These are phyloP conservation scores for Epistrophe eligans DNA, from an alignment of 2,888 invertebrate genomes.

Conservation along the genomic window DNA sequence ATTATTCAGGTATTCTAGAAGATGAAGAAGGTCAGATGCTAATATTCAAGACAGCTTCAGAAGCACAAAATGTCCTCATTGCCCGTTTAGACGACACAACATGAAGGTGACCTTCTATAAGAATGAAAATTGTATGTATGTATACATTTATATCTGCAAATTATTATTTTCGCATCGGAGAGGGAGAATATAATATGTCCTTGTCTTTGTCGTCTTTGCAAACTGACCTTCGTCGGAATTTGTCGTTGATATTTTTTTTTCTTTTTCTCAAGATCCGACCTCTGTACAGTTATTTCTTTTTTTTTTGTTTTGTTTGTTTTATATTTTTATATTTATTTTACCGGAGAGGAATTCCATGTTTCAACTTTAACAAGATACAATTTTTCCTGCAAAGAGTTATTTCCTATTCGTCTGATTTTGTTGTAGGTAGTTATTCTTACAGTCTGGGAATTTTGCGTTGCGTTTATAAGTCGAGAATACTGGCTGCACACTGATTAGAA, in stretches of 20 bases:
- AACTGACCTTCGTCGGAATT: constrained; percentile 50
- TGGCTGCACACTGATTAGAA: no score
- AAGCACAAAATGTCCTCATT: constrained; percentile 8
- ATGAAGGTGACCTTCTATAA: constrained; percentile 48
- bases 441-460: not conserved
- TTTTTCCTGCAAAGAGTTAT: constrained; percentile 12
- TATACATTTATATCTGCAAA: not conserved
- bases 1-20: not conserved
- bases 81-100: not conserved
- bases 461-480: not conserved
- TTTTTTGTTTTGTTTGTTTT: constrained; percentile 1
- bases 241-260: not conserved
- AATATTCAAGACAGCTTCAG: constrained; percentile 19
- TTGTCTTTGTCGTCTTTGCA: constrained; percentile 13
- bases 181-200: not conserved
- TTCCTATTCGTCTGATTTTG: constrained; percentile 17
- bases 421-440: not conserved
- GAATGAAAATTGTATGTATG: constrained; percentile 11
- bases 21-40: constrained; percentile 30
- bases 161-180: not conserved
- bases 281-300: not conserved
- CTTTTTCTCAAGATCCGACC: not conserved
- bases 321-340: constrained; percentile 27
- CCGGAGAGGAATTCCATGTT: constrained; percentile 26
- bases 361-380: constrained; percentile 53